A percentile compares a stretch with the other conserved stretches of the same genome.
Evolutionary conservation across 2,113 vertebrate species (phyloP).

Genomic region (Zosterops lateralis): DNA sequence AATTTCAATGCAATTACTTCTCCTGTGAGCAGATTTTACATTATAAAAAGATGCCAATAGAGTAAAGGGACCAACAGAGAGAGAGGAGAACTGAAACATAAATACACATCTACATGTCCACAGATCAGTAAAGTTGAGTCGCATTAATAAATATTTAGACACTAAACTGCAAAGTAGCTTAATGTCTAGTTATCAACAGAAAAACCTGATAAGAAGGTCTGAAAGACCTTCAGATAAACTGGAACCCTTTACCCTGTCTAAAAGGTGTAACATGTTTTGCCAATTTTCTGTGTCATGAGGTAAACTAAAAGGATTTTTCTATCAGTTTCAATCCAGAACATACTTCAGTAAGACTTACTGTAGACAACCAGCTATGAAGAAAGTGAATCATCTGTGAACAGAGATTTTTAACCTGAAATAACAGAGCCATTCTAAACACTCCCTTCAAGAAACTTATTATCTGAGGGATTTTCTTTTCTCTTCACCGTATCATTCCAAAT

Average conservation of each 20-base stretch:
- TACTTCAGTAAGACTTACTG: background rate
- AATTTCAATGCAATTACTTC: background rate
- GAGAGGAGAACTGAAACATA: background rate
- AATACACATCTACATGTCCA: background rate
- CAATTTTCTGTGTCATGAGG: background rate
- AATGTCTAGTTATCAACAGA: background rate
- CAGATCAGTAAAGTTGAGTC: background rate
- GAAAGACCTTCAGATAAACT: background rate
- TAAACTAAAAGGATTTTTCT: background rate
- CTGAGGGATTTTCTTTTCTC: background rate
- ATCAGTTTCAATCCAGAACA: background rate
- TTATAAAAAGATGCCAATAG: background rate
- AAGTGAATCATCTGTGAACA: background rate
- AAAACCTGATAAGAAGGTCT: background rate
- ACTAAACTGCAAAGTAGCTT: background rate
- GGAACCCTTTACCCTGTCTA: background rate
- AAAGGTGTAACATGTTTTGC: background rate
- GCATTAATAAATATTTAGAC: background rate
- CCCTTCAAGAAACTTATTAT: background rate
- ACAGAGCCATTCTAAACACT: background rate
- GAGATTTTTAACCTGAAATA: background rate
- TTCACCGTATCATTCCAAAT: background rate
- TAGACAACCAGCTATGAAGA: background rate
- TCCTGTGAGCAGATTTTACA: background rate
- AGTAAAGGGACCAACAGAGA: background rate